These are phyloP conservation scores for Acleris emargana DNA, from an alignment of 2,888 invertebrate species.

Conservation along the genomic window DNA sequence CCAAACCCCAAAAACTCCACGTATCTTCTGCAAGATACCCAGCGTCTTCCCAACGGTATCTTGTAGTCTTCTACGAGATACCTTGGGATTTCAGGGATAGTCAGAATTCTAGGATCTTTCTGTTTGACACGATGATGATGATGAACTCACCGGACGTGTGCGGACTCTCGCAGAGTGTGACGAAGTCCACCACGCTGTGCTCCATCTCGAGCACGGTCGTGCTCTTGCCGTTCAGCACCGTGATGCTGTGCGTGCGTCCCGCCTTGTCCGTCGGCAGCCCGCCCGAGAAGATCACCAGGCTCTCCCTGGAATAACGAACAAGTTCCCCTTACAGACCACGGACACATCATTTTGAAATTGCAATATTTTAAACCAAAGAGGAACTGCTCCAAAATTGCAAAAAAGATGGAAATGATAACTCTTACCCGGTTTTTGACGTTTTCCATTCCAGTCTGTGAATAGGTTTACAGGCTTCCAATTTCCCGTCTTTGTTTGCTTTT, in stretches of 20 bases:
- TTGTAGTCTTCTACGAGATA: no score
- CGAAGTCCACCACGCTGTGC: conserved; percentile 98
- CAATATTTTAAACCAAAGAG: no score
- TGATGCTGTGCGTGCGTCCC: conserved; percentile 95
- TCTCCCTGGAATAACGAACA: conserved; percentile 86
- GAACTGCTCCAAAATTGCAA: background rate
- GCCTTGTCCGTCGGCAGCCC: conserved; percentile 96
- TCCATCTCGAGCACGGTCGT: conserved; percentile 99
- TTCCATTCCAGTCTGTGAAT: conserved; percentile 98
- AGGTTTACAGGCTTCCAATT: conserved; percentile 95
- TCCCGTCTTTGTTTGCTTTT: conserved; percentile 96
- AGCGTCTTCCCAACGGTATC: no score
- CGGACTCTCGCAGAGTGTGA: conserved; percentile 97
- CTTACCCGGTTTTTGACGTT: conserved; percentile 92
- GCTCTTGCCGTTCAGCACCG: conserved; percentile 97
- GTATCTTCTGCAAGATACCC: no score
- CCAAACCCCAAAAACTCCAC: no score
- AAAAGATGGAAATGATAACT: background rate
- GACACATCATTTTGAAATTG: no score
- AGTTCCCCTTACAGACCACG: no score
- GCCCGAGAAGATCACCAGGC: conserved; percentile 98
- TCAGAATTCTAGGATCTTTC: no score
- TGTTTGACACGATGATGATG: no score
- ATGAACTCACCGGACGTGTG: conserved; percentile 91
- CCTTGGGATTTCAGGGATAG: background rate